Percentiles rank a stretch among this genome's conserved stretches.
phyloP scores from a whole-genome alignment of 2,888 invertebrate genomes.

The Drosophila anomelani region DNA sequence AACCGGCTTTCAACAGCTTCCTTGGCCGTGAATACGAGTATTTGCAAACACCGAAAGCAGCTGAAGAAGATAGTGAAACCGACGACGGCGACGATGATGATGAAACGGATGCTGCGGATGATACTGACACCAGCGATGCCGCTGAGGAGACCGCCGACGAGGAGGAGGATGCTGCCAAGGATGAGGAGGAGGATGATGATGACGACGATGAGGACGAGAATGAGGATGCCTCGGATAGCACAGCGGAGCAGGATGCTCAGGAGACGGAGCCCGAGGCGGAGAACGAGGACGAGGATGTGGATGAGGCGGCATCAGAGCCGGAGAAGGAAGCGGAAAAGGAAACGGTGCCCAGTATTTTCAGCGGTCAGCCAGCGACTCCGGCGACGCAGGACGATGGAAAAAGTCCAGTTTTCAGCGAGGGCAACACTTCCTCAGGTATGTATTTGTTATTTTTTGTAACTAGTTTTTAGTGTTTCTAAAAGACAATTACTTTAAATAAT shows the following conservation, averaged over 20 bases:
- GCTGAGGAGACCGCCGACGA: constrained; percentile 51
- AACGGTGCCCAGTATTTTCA: constrained; percentile 20
- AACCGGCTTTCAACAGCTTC: constrained; percentile 65
- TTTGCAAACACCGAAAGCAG: constrained; percentile 60
- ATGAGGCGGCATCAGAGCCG: constrained; percentile 49
- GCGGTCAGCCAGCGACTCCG: constrained; percentile 6
- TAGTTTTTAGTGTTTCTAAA: too few relatives aligned
- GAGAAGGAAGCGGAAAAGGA: constrained; percentile 56
- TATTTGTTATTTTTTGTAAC: constrained; percentile 1
- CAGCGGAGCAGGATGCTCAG: constrained; percentile 42
- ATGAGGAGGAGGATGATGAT: constrained; percentile 67
- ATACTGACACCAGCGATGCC: constrained; percentile 28
- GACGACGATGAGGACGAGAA: constrained; percentile 30
- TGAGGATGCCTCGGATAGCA: constrained; percentile 38
- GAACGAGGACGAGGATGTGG: constrained; percentile 44
- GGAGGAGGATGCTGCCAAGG: constrained; percentile 77
- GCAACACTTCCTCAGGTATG: constrained; percentile 57
- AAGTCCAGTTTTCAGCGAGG: constrained; percentile 54
- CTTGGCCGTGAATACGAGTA: constrained; percentile 83
- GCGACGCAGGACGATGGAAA: constrained; percentile 45
- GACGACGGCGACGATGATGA: constrained; percentile 85
- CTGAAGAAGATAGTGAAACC: constrained; percentile 85
- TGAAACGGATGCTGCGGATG: constrained; percentile 58
- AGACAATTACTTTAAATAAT: background rate
- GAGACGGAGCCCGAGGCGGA: constrained; percentile 70